Evolutionary conservation across 1,140 invertebrate genomes (phyloP), one percentile per base, ranked within the genome.

Genomic region (Branchinecta lynchi): DNA sequence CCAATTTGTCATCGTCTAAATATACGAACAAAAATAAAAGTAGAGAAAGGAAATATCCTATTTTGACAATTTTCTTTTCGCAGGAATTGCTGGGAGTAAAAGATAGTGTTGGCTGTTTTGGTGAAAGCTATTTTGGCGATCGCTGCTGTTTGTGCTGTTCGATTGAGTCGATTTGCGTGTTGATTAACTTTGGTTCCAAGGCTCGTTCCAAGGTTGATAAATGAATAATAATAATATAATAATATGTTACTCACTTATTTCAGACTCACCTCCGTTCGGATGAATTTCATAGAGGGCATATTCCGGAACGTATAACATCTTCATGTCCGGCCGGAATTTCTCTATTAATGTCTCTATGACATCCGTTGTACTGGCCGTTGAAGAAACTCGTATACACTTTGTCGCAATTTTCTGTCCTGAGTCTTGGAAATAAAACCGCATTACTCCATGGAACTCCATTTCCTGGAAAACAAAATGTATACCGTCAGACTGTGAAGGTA

Each of bases 291-390:
- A 97, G 66, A 99, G 84, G 46, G 93, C 92, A 80, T 98, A 99
- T 76, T 92, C 92, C 45, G 92, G 92, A 67, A 94, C 85, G 20
- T 92, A 93, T 60, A 99, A 80, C 95, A 98, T 99, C 75, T 92
- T 85, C 93, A 98, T 97, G 81, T 99, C 96, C 44, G 96, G 95
- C 77, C 96, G 88, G 82, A 99, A 99, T 81, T 99, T 99, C 82
- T 98, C 96, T 73, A 99, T 93, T 66, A 99, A 82, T 0, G 93
- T 96, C 79, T 92, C 89, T 74, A 99, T 94, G 66, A 99, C 94
- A 77, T 94, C 92, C 76, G 87, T 84, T 60, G 93, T 92, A 12
- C 92, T 96, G 8, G 95, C 96, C 72, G 94, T 92, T 66, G 92
- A 96, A 43, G 94, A 89, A 10, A 99, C 95, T 70, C 96, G 85